Conservation (phyloP, 2,888 invertebrate species). For the Melipona beecheii region DNA sequence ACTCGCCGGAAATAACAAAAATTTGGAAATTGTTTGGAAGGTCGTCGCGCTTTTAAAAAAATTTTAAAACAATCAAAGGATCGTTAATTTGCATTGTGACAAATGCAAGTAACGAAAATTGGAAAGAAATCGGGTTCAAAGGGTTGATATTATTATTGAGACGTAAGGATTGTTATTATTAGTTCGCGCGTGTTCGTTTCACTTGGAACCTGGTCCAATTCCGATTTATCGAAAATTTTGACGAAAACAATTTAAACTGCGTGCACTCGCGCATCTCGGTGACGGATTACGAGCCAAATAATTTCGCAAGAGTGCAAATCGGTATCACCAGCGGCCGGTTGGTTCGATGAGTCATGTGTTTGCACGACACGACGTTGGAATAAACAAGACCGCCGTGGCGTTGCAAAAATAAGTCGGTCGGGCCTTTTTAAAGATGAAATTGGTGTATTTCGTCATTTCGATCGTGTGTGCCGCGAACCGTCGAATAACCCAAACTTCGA, state of each 20-base stretch:
- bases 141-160: no score
- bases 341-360: conserved; percentile 41
- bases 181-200: background rate
- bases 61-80: no score
- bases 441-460: background rate
- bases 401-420: conserved; percentile 13
- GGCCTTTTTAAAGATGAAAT: conserved; percentile 1
- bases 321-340: conserved; percentile 10
- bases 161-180: background rate
- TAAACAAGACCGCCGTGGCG: conserved; percentile 22
- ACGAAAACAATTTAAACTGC: conserved; percentile 11
- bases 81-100: no score
- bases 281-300: conserved; percentile 43
- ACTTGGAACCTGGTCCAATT: background rate
- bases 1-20: no score
- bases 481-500: background rate
- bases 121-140: no score
- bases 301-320: conserved; percentile 40
- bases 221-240: conserved; percentile 23
- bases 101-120: no score
- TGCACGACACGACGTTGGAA: conserved; percentile 20
- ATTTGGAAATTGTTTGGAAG: no score
- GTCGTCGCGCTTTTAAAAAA: no score
- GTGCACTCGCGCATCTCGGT: conserved; percentile 1
- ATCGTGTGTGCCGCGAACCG: background rate